phyloP scores from a whole-genome alignment of 2,797 vertebrate species.

The Microctenopoma stevenorrisi region DNA sequence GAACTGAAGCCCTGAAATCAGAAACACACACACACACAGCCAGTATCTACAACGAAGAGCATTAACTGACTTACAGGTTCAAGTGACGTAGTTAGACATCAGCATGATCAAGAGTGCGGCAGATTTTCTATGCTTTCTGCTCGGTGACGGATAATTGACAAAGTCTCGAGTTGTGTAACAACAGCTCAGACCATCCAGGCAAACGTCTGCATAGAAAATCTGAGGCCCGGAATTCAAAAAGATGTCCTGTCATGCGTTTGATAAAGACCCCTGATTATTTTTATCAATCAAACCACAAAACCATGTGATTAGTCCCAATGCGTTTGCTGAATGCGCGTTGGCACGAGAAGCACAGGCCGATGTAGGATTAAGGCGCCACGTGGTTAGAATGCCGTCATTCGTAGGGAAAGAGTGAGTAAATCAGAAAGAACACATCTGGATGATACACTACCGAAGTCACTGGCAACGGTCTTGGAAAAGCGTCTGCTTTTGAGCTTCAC shows the following conservation, averaged over 20 bases:
- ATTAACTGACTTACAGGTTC: slow-evolving; percentile 21
- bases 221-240: slow-evolving; percentile 37
- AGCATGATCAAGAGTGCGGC: slow-evolving; percentile 44
- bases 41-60: slow-evolving; percentile 36
- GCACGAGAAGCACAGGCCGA: slow-evolving; percentile 74
- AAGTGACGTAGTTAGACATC: slow-evolving; percentile 48
- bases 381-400: slow-evolving; percentile 78
- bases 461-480: slow-evolving; percentile 98
- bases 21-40: slow-evolving; percentile 44
- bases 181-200: background rate
- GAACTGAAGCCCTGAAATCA: slow-evolving; percentile 70
- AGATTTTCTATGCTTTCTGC: slow-evolving; percentile 68
- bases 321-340: slow-evolving; percentile 62
- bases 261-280: slow-evolving; percentile 40
- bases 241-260: slow-evolving; percentile 63
- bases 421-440: slow-evolving; percentile 47
- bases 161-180: background rate
- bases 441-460: slow-evolving; percentile 97
- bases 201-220: slow-evolving; percentile 68
- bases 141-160: no score
- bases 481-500: slow-evolving; percentile 97
- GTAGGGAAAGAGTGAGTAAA: slow-evolving; percentile 78
- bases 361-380: slow-evolving; percentile 68
- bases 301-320: slow-evolving; percentile 71
- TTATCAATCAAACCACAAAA: slow-evolving; percentile 41